A percentile compares a stretch with the other conserved stretches of the same genome.
Conservation (phyloP, 2,113 vertebrate species). For the Nothocercus nigrocapillus region DNA sequence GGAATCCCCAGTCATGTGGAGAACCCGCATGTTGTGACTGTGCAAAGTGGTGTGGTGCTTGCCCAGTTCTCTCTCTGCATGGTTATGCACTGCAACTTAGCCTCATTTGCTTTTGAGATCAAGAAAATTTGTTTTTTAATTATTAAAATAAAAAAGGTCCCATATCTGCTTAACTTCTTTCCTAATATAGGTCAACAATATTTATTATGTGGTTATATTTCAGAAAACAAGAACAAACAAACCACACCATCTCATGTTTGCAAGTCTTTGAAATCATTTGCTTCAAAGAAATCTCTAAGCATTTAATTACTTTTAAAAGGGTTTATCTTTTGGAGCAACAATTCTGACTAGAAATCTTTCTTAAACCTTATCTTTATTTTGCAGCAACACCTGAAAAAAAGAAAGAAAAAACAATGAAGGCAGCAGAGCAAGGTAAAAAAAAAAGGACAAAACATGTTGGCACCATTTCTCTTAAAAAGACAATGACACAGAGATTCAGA, state of each 20-base stretch:
- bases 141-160: neutral
- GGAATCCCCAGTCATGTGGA: rapidly evolving
- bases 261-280: slow-evolving; percentile 9
- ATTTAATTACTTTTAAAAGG: neutral
- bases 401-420: slow-evolving; percentile 71
- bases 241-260: neutral
- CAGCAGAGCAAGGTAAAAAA: slow-evolving; percentile 75
- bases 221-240: neutral
- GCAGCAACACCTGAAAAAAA: slow-evolving; percentile 72
- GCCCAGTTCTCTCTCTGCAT: neutral
- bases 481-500: neutral
- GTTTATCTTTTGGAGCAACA: neutral
- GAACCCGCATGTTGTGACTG: rapidly evolving
- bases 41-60: neutral
- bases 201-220: neutral
- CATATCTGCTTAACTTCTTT: neutral
- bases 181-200: neutral
- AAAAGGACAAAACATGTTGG: slow-evolving; percentile 56
- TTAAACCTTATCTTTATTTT: slow-evolving; percentile 68
- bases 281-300: neutral
- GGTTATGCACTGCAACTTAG: rapidly evolving
- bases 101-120: neutral
- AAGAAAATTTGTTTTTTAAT: neutral
- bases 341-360: slow-evolving; percentile 15
- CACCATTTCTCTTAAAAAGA: slow-evolving; percentile 54